Evolutionary conservation across 2,888 invertebrate genomes (phyloP).

Genomic region (Dyspetes luteomarginatus): DNA sequence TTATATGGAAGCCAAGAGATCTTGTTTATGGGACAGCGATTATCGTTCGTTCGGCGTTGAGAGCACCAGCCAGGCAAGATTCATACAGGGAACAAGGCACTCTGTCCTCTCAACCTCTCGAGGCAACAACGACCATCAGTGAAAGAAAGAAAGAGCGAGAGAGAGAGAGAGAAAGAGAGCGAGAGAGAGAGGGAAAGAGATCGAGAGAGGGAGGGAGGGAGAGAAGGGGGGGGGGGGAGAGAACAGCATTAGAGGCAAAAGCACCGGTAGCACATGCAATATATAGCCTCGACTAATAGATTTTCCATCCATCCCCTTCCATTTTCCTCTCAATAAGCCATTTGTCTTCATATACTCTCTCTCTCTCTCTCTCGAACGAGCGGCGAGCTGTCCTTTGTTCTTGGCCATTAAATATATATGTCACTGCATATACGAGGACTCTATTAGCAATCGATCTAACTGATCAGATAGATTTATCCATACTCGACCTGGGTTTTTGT

Average conservation of each 20-base stretch:
- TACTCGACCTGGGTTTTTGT: background rate
- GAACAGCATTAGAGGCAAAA: slow-evolving; percentile 2
- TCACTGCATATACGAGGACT: background rate
- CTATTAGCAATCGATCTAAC: background rate
- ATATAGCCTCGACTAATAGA: slow-evolving; percentile 44
- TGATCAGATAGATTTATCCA: background rate
- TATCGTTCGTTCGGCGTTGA: slow-evolving; percentile 49
- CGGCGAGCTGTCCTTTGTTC: background rate
- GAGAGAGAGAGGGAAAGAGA: background rate
- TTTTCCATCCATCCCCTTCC: slow-evolving; percentile 47
- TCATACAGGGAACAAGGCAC: slow-evolving; percentile 37
- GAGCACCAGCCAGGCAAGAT: slow-evolving; percentile 44
- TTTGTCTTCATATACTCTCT: slow-evolving; percentile 43
- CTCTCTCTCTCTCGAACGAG: background rate
- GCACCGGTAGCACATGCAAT: slow-evolving; percentile 17
- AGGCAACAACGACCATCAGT: slow-evolving; percentile 24
- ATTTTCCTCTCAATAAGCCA: slow-evolving; percentile 33
- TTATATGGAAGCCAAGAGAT: slow-evolving; percentile 38
- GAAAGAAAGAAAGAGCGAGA: background rate
- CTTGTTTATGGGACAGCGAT: slow-evolving; percentile 62
- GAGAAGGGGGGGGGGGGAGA: no score
- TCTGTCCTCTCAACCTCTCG: slow-evolving; percentile 49
- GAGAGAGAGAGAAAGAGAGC: background rate
- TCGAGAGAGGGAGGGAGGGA: background rate
- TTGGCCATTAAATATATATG: background rate